phyloP scores from a whole-genome alignment of 2,888 invertebrate genomes.

The Heliconius ethilla region DNA sequence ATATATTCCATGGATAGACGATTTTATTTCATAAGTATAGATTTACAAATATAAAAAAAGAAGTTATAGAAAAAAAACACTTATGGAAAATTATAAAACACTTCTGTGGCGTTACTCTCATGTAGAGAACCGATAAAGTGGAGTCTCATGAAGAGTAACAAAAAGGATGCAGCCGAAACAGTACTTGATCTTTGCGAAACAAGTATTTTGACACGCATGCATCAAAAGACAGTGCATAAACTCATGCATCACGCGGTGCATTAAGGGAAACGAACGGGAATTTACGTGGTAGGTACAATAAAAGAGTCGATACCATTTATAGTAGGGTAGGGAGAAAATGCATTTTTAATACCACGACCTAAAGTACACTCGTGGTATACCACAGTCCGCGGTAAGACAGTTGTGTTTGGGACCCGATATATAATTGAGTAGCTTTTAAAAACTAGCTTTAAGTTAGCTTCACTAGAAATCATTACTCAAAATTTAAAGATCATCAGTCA shows the following conservation, averaged over 20 bases:
- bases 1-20: too few relatives aligned
- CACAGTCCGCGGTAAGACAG: slow-evolving; percentile 21
- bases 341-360: slow-evolving; percentile 6
- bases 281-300: background rate
- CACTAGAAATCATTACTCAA: slow-evolving; percentile 11
- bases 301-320: slow-evolving; percentile 21
- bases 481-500: slow-evolving; percentile 3
- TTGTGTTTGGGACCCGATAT: background rate
- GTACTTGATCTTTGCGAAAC: slow-evolving; percentile 15
- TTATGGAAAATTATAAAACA: background rate
- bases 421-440: slow-evolving; percentile 11
- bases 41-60: background rate
- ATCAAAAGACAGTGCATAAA: slow-evolving; percentile 16
- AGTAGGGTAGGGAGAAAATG: slow-evolving; percentile 11
- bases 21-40: too few relatives aligned
- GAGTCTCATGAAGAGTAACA: slow-evolving; percentile 11
- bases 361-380: slow-evolving; percentile 17
- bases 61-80: background rate
- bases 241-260: background rate
- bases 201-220: slow-evolving; percentile 12
- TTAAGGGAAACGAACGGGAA: slow-evolving; percentile 22
- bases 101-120: background rate
- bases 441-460: background rate
- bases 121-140: background rate
- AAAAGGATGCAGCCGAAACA: slow-evolving; percentile 13